Conservation (phyloP, 2,797 vertebrate species). For the Labeo calbasu region DNA sequence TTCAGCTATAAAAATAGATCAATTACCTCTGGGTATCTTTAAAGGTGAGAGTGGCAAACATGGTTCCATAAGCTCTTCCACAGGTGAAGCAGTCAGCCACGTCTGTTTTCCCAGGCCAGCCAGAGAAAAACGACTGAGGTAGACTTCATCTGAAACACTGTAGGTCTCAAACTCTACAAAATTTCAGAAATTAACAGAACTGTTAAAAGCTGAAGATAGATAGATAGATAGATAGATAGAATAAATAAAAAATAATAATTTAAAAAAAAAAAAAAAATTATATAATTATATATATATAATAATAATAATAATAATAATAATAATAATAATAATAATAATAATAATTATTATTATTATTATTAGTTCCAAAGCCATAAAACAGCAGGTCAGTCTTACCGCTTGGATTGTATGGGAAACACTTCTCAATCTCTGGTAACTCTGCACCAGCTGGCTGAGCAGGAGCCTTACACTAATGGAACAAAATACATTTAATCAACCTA, state of each 20-base stretch:
- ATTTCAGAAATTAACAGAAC: not conserved
- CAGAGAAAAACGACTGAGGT: conserved; percentile 57
- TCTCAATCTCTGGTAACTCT: conserved; percentile 63
- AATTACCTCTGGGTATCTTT: conserved; percentile 56
- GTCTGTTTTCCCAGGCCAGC: conserved; percentile 46
- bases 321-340: too few species aligned
- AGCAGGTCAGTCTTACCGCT: conserved; percentile 48
- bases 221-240: too few species aligned
- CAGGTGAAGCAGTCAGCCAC: not conserved
- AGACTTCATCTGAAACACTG: conserved; percentile 58
- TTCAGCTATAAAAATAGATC: not conserved
- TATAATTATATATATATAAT: too few species aligned
- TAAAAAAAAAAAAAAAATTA: too few species aligned
- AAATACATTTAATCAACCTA: not conserved
- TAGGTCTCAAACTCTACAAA: conserved; percentile 56
- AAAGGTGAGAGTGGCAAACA: conserved; percentile 53
- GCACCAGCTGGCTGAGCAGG: conserved; percentile 17
- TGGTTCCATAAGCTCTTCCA: conserved; percentile 40
- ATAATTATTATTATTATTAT: too few species aligned
- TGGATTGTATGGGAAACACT: conserved; percentile 60
- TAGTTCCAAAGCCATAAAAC: not conserved
- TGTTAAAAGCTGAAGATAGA: not conserved
- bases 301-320: too few species aligned
- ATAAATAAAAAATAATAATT: too few species aligned
- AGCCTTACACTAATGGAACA: conserved; percentile 34